Conservation (phyloP, 1,140 invertebrate genomes). For the Leptinotarsa undecemlineata region DNA sequence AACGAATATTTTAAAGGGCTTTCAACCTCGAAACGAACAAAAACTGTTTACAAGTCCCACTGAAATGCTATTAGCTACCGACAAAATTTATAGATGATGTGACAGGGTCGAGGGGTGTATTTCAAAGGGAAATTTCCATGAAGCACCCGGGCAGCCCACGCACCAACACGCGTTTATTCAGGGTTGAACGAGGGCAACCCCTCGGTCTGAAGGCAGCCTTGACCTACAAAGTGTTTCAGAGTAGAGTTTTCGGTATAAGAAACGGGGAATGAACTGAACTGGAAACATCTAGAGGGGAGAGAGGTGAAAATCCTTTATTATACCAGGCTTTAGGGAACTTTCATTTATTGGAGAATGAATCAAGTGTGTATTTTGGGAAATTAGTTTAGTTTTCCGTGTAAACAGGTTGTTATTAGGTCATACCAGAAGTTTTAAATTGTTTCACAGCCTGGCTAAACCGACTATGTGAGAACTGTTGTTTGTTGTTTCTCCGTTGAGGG, state of each 20-base stretch:
- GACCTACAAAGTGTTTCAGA: neutral
- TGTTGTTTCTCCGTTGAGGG: too few species aligned
- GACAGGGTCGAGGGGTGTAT: neutral
- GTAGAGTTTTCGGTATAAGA: neutral
- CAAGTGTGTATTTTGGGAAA: too few species aligned
- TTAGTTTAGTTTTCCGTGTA: too few species aligned
- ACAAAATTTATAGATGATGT: neutral
- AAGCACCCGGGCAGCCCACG: slow-evolving; percentile 3
- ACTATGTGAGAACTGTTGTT: too few species aligned
- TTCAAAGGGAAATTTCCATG: neutral
- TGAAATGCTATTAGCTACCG: neutral
- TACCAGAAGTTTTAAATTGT: too few species aligned
- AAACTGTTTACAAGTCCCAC: neutral
- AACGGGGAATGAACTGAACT: neutral
- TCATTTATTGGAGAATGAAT: too few species aligned
- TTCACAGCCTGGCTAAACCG: too few species aligned
- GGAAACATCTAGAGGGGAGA: neutral
- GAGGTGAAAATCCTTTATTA: neutral
- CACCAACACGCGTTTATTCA: slow-evolving; percentile 2
- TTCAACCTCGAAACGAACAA: neutral
- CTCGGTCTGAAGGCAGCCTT: neutral
- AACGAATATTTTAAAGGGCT: neutral
- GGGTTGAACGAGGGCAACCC: neutral
- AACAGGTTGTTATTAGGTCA: too few species aligned
- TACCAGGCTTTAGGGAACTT: too few species aligned